Evolutionary conservation across 2,113 vertebrate species (phyloP).

Genomic region (Prolemur simus): DNA sequence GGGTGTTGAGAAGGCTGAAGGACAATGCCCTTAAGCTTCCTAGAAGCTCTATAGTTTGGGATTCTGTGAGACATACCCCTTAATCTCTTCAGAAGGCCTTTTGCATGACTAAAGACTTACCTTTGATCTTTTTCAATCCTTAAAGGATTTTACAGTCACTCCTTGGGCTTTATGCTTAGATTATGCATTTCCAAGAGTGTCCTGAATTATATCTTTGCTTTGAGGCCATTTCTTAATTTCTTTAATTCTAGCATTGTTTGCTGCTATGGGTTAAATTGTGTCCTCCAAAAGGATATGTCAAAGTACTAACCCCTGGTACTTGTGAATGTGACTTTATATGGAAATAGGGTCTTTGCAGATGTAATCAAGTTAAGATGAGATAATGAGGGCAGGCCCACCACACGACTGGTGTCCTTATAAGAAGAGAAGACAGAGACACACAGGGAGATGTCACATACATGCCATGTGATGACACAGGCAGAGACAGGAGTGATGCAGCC

Average conservation of each 20-base stretch:
- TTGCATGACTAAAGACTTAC: neutral
- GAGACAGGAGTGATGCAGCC: neutral
- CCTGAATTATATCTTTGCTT: neutral
- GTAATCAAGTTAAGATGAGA: neutral
- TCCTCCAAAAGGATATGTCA: neutral
- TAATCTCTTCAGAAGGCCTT: neutral
- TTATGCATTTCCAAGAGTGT: neutral
- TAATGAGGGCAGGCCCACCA: neutral
- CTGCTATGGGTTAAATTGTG: neutral
- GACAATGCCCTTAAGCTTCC: neutral
- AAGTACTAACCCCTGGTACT: neutral
- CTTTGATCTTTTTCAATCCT: neutral
- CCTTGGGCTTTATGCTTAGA: neutral
- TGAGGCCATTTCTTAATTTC: neutral
- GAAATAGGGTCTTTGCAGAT: neutral
- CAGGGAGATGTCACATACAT: neutral
- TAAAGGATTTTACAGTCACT: neutral
- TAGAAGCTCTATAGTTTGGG: neutral
- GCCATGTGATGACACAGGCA: neutral
- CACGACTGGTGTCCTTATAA: neutral
- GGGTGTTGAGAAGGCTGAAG: neutral
- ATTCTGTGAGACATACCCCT: neutral
- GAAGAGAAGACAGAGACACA: neutral
- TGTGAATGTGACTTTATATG: neutral
- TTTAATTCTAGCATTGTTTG: neutral